Base-by-base conservation (phyloP, 2,797 vertebrate species). In the Melanotaenia boesemani region DNA sequence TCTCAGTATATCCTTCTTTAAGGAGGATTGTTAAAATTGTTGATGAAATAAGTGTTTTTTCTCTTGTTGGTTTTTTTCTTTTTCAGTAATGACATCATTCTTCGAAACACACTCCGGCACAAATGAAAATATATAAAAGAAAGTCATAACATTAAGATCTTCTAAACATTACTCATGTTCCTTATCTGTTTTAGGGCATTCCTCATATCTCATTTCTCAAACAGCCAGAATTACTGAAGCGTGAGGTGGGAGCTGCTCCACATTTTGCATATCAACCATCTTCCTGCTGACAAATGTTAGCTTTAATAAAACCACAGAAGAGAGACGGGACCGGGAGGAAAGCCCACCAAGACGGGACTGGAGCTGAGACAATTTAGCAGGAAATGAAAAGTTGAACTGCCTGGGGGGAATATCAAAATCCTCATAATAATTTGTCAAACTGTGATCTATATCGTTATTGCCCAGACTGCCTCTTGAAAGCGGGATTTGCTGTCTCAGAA, bases 251-350 rank as follows among this genome's bases (percentile, higher is more conserved):
- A 93, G 92, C 89, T 86, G 95, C 85, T 82, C 79, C 93, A 71
- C 87, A 88, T 93, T 91, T 95, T 96, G 96, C 96, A 96, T 97
- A 96, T 96, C 96, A 96, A 97, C 94, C 88, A 96, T 96, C 96
- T 95, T 85, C 79, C 84, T 94, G 95, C 94, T 90, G 90, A 93
- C 93, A 94, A 93, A 94, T 93, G 91, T 90, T 95, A 81, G 93
- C 93, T 96, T 96, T 95, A 96, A 96, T 96, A 95, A 95, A 95
- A 93, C 86, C 81, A 74, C 81, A 52, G 85, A 81, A 86, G 46
- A 63, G 79, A 79, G 84, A 88, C 71, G 36, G 72, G 81, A 72
- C 72, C 20, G 74, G 63, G 74, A 86, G 81, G 78, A 78, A 83
- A 81, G 87, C 86, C 77, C 60, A 58, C 77, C 83, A 87, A 79